Evolutionary conservation across 2,888 invertebrate species (phyloP).

Genomic region (Theodoxus fluviatilis): DNA sequence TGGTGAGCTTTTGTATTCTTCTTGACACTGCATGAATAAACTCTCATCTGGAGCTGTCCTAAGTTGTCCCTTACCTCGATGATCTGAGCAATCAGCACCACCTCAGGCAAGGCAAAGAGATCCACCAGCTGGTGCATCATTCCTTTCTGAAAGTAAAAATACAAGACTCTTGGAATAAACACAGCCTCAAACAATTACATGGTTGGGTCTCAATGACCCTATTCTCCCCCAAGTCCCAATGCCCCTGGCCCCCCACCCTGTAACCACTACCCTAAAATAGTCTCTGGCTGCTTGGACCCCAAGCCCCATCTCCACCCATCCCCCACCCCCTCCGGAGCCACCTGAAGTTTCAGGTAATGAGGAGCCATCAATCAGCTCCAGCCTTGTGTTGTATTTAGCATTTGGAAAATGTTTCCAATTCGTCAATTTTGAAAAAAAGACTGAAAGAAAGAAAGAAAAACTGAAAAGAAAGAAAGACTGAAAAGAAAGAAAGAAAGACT

Average conservation of each 20-base stretch:
- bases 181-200: background rate
- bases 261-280: no score
- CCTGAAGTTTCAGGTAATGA: no score
- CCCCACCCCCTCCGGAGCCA: no score
- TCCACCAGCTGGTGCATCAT: conserved; percentile 94
- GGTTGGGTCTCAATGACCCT: background rate
- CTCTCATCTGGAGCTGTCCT: no score
- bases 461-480: background rate
- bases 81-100: conserved; percentile 90
- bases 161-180: background rate
- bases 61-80: conserved; percentile 79
- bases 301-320: no score
- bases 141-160: conserved; percentile 72
- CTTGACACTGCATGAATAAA: no score
- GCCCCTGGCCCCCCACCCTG: no score
- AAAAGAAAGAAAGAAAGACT: conserved; percentile 11
- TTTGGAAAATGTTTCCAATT: background rate
- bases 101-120: conserved; percentile 95
- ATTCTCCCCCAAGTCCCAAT: no score
- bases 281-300: no score
- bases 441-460: background rate
- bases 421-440: background rate
- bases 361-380: no score
- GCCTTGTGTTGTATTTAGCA: no score
- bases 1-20: no score